These are phyloP conservation scores for Neocrepidodera transversa DNA, from an alignment of 2,888 invertebrate species.

Conservation along the genomic window DNA sequence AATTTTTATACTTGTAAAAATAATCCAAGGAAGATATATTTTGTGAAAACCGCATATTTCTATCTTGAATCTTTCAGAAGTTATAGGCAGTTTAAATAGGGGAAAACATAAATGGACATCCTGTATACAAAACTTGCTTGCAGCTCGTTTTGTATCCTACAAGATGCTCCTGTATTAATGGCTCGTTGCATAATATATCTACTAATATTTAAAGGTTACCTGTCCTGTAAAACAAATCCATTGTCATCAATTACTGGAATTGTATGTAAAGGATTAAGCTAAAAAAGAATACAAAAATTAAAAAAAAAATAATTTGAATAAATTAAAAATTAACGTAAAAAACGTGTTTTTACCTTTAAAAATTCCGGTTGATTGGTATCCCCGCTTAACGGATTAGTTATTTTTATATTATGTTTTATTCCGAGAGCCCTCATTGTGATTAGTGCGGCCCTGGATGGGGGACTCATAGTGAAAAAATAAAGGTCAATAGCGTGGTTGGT, in stretches of 20 bases:
- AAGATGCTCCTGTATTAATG: no score
- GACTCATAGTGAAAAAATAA: slow-evolving; percentile 71
- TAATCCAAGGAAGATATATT: no score
- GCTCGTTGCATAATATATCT: no score
- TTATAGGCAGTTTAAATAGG: no score
- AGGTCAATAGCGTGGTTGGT: slow-evolving; percentile 62
- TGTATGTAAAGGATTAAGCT: slow-evolving; percentile 77
- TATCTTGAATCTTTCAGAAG: no score
- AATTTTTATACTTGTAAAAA: no score
- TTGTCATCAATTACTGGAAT: slow-evolving; percentile 76
- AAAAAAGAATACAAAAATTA: slow-evolving; percentile 44
- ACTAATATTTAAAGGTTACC: no score
- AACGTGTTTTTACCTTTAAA: slow-evolving; percentile 74
- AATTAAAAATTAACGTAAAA: no score
- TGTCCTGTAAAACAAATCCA: slow-evolving; percentile 75
- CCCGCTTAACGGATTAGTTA: slow-evolving; percentile 66
- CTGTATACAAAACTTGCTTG: no score
- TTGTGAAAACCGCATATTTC: no score
- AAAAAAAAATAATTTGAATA: slow-evolving; percentile 5
- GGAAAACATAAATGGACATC: no score
- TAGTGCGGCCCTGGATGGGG: slow-evolving; percentile 69
- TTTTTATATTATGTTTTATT: slow-evolving; percentile 70
- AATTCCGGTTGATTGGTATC: slow-evolving; percentile 73
- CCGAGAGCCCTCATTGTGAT: slow-evolving; percentile 71
- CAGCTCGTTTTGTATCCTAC: no score